Percentiles rank a stretch among this genome's conserved stretches.
These are phyloP conservation scores for Drosophila aldrichi DNA, from an alignment of 2,888 invertebrate species.

Conservation along the genomic window DNA sequence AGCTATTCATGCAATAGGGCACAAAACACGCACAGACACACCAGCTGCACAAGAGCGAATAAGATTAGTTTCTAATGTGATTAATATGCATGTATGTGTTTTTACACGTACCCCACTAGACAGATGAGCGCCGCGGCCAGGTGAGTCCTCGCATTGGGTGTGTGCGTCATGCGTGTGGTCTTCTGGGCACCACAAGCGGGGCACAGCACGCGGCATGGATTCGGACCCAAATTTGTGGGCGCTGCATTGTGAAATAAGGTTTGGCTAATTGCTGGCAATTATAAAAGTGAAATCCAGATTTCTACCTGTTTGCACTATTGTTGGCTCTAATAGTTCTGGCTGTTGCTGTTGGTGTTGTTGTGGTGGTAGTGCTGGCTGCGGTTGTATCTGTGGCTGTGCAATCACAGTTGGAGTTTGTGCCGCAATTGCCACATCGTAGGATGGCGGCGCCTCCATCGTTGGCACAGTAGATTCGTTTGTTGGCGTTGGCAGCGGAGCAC, in stretches of 20 bases:
- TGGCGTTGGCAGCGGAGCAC: constrained; percentile 52
- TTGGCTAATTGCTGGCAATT: constrained; percentile 3
- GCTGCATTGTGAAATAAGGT: constrained; percentile 28
- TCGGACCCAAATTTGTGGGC: constrained; percentile 74
- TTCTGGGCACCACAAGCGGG: constrained; percentile 81
- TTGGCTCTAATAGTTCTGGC: constrained; percentile 43
- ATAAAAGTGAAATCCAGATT: constrained; percentile 10
- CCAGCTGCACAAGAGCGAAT: constrained; percentile 65
- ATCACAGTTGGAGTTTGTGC: constrained; percentile 38
- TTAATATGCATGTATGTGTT: background rate
- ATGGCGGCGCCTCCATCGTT: constrained; percentile 80
- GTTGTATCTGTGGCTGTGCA: constrained; percentile 39
- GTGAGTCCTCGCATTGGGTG: constrained; percentile 82
- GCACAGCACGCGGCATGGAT: constrained; percentile 81
- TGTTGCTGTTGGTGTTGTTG: constrained; percentile 21
- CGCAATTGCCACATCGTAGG: constrained; percentile 81
- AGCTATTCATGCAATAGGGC: constrained; percentile 84
- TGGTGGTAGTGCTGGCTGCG: constrained; percentile 27
- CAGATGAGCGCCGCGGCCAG: constrained; percentile 80
- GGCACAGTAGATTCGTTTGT: constrained; percentile 26
- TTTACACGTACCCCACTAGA: constrained; percentile 77
- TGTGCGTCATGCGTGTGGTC: constrained; percentile 81
- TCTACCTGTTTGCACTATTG: constrained; percentile 64
- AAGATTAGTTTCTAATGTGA: background rate
- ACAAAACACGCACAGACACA: constrained; percentile 84